Evolutionary conservation across 2,888 invertebrate species (phyloP), one percentile per base, ranked within the genome.

Genomic region (Sceliomorpha sp.): DNA sequence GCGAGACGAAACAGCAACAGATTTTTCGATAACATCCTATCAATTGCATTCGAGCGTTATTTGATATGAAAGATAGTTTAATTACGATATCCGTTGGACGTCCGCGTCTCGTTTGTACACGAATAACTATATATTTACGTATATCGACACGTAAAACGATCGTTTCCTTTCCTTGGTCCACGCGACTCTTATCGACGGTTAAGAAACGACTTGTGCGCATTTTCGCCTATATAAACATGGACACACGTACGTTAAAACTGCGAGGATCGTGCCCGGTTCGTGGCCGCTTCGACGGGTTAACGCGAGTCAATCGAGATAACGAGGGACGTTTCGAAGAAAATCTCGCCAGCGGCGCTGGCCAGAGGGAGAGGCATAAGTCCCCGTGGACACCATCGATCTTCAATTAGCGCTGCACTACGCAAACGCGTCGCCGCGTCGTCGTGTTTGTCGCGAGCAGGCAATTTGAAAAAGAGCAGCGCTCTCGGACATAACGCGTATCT

Each of bases 361-460:
- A 60, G 42, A 34, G 17, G 42, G 32, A 36, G n/a, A 42, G 29
- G 26, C 24, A 9, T 32, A 26, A 37, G 50, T 27, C 27, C n/a
- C 37, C 37, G 37, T n/a, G 53, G 34, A 36, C 59, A 36, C 26
- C 34, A 60, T 60, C 51, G 60, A 60, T 60, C 60, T 60, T 60
- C 51, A 51, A 60, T 60, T 60, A 60, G 60, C 51, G 37, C 51
- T 29, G 36, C 51, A 60, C 60, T 51, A 60, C 60, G 51, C 60
- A 60, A 60, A 60, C 51, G 60, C 60, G 60, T 45, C 12, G 40
- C 26, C 15, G 37, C 51, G 39, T 48, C 51, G 20, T 6, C 20
- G 14, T 34, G 34, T 39, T 51, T 15, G 50, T 51, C 31, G 42
- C 31, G 44, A 45, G 37, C 34, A 39, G 15, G 10, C 42, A 48